phyloP scores from a whole-genome alignment of 2,888 invertebrate genomes.

The Tenthredo notha region DNA sequence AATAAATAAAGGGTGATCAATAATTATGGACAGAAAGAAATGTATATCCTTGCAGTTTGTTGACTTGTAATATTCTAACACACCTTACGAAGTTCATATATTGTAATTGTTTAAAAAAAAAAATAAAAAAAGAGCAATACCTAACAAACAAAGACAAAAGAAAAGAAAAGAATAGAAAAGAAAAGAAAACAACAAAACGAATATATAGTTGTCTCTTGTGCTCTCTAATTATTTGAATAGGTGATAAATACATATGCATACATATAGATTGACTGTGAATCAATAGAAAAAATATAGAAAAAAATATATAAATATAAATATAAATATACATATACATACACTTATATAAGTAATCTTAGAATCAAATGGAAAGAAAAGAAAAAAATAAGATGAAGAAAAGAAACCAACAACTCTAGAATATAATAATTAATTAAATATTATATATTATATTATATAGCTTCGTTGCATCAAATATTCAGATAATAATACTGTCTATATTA shows the following conservation, averaged over 20 bases:
- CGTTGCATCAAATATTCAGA: slow-evolving; percentile 5
- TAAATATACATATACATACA: not conserved
- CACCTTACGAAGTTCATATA: slow-evolving; percentile 40
- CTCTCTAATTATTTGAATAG: slow-evolving; percentile 46
- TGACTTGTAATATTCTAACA: slow-evolving; percentile 24
- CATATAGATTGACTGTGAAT: slow-evolving; percentile 37
- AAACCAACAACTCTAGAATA: not conserved
- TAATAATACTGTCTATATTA: not conserved
- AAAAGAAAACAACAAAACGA: not conserved
- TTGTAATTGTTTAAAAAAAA: slow-evolving; percentile 32
- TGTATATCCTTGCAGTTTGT: not conserved
- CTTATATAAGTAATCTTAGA: not conserved
- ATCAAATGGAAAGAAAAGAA: not conserved
- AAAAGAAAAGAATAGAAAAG: not conserved
- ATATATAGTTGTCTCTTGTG: slow-evolving; percentile 22
- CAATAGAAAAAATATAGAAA: slow-evolving; percentile 13
- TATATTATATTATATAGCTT: not conserved
- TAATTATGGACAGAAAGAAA: not conserved
- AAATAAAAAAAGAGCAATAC: slow-evolving; percentile 34
- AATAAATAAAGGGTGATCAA: not conserved
- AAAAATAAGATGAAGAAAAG: not conserved
- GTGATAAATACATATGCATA: not conserved
- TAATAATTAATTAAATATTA: not conserved
- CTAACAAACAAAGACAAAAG: slow-evolving; percentile 5
- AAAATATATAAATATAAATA: not conserved